Evolutionary conservation across 2,888 invertebrate species (phyloP), one percentile per base, ranked within the genome.

Genomic region (Caenorhabditis japonica): DNA sequence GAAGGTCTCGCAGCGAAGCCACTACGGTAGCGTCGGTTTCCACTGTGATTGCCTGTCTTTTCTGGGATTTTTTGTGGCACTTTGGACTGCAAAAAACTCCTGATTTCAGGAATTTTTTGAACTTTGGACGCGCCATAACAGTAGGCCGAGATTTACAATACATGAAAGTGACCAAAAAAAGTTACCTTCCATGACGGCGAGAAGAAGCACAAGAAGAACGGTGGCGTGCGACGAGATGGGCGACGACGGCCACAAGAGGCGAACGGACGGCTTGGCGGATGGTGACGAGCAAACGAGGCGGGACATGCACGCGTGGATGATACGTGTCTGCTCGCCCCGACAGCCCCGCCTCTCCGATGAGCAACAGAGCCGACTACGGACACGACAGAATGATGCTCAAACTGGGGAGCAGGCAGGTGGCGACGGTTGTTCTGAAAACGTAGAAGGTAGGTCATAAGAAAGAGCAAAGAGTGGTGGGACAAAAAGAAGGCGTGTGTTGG

Each of bases 321-420:
- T 56, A 53, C 66, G 56, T 66, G 61, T 44, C 30, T 61, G 52
- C 49, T 38, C 34, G 43, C 56, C 66, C 64, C 56, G 66, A 56
- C 43, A 56, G 66, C 56, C 66, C 56, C 66, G 66, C 66, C 66
- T 66, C 66, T 66, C 56, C 66, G 56, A 51, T 52, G 64, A 49
- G 58, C 62, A 52, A 53, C 62, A 58, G 62, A 60, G 61, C 56
- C 51, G 52, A n/a, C n/a, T n/a, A n/a, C 61, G 38, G 55, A 52
- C 39, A 55, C 30, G 58, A 46, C 33, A 33, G 38, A 58, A 56
- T 23, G 55, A 27, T 21, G 41, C 19, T 60, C 49, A 58, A 61
- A 56, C 70, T 49, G 43, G 41, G 55, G 56, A 44, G 39, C 43
- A 41, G 46, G 27, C 49, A 44, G 43, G 17, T 39, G 51, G 52